Conservation (phyloP, 2,113 vertebrate genomes). For the Rhizomys pruinosus region DNA sequence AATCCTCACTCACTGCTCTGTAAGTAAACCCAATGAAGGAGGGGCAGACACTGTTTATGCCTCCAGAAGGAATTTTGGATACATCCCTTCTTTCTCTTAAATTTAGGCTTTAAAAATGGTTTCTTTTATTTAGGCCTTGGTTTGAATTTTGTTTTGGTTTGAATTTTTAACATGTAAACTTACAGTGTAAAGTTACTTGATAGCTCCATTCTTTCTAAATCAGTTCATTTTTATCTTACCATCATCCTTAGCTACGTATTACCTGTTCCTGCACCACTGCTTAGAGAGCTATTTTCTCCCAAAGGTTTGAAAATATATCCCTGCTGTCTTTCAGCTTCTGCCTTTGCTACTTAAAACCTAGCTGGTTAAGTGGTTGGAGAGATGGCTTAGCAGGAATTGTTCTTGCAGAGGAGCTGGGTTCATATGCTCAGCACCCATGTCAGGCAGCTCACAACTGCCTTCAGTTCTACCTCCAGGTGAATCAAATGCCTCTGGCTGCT, state of each 20-base stretch:
- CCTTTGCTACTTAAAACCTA: slow-evolving; percentile 40
- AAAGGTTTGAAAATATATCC: not conserved
- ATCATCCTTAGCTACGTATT: not conserved
- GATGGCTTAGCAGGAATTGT: too few relatives aligned
- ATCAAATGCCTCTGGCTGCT: too few relatives aligned
- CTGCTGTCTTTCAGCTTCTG: not conserved
- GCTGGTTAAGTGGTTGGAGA: not conserved
- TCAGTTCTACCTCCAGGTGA: too few relatives aligned
- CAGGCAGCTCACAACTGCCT: too few relatives aligned
- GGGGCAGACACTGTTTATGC: too few relatives aligned
- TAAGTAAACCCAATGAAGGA: too few relatives aligned
- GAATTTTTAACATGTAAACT: not conserved
- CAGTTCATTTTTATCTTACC: not conserved
- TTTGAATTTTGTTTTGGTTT: slow-evolving; percentile 47
- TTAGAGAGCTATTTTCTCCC: not conserved
- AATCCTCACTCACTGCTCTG: too few relatives aligned
- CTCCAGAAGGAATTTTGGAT: too few relatives aligned
- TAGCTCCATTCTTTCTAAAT: not conserved
- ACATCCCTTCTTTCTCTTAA: not conserved
- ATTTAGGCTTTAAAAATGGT: not conserved
- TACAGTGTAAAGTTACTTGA: not conserved
- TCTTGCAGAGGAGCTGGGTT: too few relatives aligned
- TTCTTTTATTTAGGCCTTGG: not conserved
- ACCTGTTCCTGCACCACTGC: not conserved
- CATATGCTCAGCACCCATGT: too few relatives aligned